A percentile compares a stretch with the other conserved stretches of the same genome.
Conservation (phyloP, 2,113 vertebrate genomes). For the Saimiri boliviensis region DNA sequence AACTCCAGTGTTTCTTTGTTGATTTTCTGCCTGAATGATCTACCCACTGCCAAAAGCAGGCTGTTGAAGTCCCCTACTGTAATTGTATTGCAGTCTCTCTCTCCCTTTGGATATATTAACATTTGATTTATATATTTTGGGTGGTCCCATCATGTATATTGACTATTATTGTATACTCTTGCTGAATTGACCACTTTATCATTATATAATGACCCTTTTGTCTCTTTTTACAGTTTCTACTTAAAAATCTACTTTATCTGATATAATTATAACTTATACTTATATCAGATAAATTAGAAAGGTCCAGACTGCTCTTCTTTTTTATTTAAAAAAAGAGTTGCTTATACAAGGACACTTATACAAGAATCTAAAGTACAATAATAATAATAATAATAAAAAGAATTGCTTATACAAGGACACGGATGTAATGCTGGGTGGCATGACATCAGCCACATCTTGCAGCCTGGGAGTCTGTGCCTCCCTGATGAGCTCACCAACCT, state of each 20-base stretch:
- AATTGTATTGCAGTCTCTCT: not conserved
- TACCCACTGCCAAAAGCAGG: not conserved
- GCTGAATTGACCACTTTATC: not conserved
- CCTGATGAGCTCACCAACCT: not conserved
- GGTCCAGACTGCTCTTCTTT: no score
- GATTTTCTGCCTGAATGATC: not conserved
- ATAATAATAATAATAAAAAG: no score
- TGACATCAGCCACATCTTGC: not conserved
- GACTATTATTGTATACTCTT: not conserved
- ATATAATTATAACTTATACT: not conserved
- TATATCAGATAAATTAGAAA: no score
- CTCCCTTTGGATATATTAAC: not conserved
- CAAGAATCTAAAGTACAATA: no score
- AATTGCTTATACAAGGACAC: not conserved
- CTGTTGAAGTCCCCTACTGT: not conserved
- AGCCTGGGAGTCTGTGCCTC: not conserved
- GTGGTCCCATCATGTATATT: not conserved
- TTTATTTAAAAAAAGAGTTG: no score
- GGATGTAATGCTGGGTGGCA: not conserved
- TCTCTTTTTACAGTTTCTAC: not conserved
- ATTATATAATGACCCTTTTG: not conserved
- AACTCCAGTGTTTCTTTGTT: not conserved
- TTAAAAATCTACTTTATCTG: not conserved
- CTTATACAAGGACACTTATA: no score
- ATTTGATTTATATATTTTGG: not conserved